Evolutionary conservation across 1,140 invertebrate species (phyloP), one percentile per base, ranked within the genome.

Genomic region (Diabrotica virgifera): DNA sequence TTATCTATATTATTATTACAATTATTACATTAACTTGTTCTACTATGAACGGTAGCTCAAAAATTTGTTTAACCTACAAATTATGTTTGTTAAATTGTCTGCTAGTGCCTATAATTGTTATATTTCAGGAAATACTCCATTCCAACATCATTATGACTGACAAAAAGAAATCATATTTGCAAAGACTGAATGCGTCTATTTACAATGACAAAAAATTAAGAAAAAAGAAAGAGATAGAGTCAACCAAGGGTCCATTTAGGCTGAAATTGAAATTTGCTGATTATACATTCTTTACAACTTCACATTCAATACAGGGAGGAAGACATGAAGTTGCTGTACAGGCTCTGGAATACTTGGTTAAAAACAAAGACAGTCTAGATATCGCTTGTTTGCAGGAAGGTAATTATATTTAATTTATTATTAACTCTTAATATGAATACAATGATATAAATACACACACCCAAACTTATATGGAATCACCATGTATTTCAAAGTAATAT

Each of bases 301-400:
- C 68, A 14, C 69, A 70, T 61, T 71, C 72, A 11, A 64, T 74
- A 7, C 68, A 76, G 64, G 59, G 65, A 12, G 73, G 73, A 10
- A 72, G 67, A 57, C 73, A 76, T 66, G 66, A 75, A 59, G 75
- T 73, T 9, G 75, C 75, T 11, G 13, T 36, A 12, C 70, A 75
- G 51, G 75, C 73, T n/a, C 35, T 76, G 0, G 63, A 66, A 56
- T 59, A 52, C 52, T 67, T 74, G 59, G 64, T 64, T 13, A 35
- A 66, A 55, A 51, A 59, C 6, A 61, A 64, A 24, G 53, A 68
- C 12, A 50, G 63, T 61, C n/a, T 63, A 11, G 54, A 53, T 37
- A 66, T 71, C 46, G 10, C 57, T 24, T 72, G 71, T 62, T 46
- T 68, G 6, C 58, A 63, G 37, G 69, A 70, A 60, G 71, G 68